Percentiles rank a stretch among this genome's conserved stretches.
phyloP scores from a whole-genome alignment of 2,113 vertebrate species.

The Pipra filicauda region DNA sequence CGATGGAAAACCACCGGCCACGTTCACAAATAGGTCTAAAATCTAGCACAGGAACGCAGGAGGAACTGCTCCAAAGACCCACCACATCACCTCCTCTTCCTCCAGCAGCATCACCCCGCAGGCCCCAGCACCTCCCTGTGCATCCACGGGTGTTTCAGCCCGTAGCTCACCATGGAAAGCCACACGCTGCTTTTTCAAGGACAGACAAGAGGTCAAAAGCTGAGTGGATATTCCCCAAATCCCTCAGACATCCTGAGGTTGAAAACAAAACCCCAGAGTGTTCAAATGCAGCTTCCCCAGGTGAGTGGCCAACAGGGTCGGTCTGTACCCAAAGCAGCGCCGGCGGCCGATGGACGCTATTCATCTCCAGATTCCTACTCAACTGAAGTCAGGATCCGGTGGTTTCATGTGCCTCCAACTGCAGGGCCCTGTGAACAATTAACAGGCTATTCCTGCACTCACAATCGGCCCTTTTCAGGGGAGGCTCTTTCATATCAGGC shows the following conservation, averaged over 20 bases:
- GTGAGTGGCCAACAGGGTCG: not conserved
- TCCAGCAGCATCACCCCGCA: not conserved
- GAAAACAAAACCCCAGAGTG: not conserved
- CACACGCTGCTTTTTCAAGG: not conserved
- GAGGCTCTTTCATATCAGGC: not conserved
- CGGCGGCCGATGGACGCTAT: not conserved
- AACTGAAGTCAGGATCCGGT: not conserved
- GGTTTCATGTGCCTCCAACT: not conserved
- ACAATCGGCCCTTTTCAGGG: not conserved
- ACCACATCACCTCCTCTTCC: not conserved
- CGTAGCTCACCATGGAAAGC: not conserved
- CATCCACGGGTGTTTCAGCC: not conserved
- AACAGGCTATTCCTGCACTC: slow-evolving; percentile 3
- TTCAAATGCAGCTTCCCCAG: not conserved
- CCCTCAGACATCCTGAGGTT: not conserved
- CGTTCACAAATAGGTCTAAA: not conserved
- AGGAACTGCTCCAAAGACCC: not conserved
- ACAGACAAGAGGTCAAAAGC: not conserved
- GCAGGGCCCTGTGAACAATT: not conserved
- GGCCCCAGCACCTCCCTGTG: not conserved
- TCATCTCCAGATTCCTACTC: not conserved
- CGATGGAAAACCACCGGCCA: slow-evolving; percentile 37
- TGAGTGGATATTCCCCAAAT: not conserved
- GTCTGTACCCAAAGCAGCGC: not conserved
- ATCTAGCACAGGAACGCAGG: not conserved